phyloP scores from a whole-genome alignment of 2,113 vertebrate genomes.

The Podarcis raffonei region DNA sequence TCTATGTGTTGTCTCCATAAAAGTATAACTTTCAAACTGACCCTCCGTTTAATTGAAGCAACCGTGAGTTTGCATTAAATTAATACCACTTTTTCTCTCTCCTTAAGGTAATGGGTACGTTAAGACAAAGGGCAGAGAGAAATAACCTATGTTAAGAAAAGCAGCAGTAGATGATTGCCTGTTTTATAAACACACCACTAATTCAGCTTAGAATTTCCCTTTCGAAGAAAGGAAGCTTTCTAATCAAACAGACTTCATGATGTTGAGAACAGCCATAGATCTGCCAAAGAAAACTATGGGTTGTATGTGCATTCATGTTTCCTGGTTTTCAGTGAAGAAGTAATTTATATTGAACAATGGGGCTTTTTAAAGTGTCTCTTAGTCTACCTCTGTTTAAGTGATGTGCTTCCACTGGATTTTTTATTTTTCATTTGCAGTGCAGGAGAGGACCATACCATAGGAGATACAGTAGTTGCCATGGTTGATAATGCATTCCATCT shows the following conservation, averaged over 20 bases:
- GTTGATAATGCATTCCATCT: neutral
- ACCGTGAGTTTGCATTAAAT: neutral
- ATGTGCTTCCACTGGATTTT: neutral
- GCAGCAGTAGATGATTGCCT: neutral
- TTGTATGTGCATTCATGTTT: neutral
- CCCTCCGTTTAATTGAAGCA: neutral
- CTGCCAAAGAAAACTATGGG: constrained; percentile 18
- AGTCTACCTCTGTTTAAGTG: neutral
- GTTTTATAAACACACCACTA: neutral
- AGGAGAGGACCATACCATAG: neutral
- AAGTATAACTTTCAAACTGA: neutral
- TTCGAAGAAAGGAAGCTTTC: neutral
- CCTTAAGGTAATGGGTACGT: neutral
- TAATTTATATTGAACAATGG: neutral
- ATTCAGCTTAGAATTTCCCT: neutral
- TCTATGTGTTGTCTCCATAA: neutral
- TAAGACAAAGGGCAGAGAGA: neutral
- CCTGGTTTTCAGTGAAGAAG: neutral
- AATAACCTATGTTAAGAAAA: neutral
- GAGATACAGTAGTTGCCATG: neutral
- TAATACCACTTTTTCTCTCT: neutral
- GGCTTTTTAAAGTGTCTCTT: neutral
- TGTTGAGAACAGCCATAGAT: constrained; percentile 5
- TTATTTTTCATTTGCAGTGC: neutral
- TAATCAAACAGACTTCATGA: constrained; percentile 5